Evolutionary conservation across 2,797 vertebrate species (phyloP), one percentile per base, ranked within the genome.

Genomic region (Crypturellus tataupa): DNA sequence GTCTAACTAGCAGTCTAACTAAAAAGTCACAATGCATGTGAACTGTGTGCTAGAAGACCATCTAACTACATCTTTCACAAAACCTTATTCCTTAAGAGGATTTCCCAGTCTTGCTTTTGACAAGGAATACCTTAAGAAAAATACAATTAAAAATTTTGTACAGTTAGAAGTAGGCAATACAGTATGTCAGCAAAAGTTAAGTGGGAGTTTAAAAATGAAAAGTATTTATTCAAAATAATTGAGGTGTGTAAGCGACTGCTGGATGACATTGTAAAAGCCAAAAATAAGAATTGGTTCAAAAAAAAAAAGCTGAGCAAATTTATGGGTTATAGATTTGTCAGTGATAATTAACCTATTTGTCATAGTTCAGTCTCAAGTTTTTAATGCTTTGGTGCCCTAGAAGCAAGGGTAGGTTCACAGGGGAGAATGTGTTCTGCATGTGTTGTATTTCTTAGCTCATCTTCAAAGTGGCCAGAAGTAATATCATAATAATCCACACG

Each of bases 341-440:
- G 21, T 73, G 24, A 11, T 67, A 76, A 42, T 81, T 84, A 72
- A 42, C 5, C 49, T 84, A 7, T 72, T 80, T 59, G 10, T 90
- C 33, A 12, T 25, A 71, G 55, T 47, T 91, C 2, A 2, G 35
- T 78, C 29, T 92, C 18, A 42, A 10, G 33, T 23, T 75, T 46
- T 75, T 83, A 80, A 62, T 78, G 44, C 33, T 64, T 90, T 68
- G 31, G 27, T 82, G 39, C 44, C 20, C 44, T 65, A 37, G 40
- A 85, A 85, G 16, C 37, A 76, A 5, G 2, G 3, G 5, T 63
- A 27, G 13, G 21, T 76, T 93, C 35, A 31, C 23, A 27, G 37
- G 23, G 60, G 42, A 14, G 25, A 35, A 10, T 4, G 0, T 37
- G n/a, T 70, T 82, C 56, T 0, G 0, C 82, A 3, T 56, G 18